Percentiles rank a stretch among this genome's conserved stretches.
Evolutionary conservation across 2,797 vertebrate genomes (phyloP).

Genomic region (Cygnus olor): DNA sequence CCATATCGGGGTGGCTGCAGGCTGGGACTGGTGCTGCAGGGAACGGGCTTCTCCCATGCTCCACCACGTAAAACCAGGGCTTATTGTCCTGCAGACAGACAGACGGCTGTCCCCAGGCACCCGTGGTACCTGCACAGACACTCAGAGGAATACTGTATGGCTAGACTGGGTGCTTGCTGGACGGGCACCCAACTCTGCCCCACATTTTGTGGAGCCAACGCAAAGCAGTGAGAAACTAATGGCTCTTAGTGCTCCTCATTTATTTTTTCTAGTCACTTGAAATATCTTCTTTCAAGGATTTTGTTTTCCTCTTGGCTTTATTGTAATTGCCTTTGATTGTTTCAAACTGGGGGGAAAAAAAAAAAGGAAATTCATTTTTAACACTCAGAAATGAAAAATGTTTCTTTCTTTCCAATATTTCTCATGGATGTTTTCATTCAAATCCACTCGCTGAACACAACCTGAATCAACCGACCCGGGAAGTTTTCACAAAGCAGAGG

Average conservation of each 20-base stretch:
- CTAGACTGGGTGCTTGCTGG: accelerated
- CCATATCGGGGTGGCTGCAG: accelerated
- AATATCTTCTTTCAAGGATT: neutral
- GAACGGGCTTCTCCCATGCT: accelerated
- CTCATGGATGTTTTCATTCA: neutral
- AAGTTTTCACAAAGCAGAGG: neutral
- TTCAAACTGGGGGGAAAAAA: neutral
- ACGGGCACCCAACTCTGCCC: neutral
- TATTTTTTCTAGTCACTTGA: neutral
- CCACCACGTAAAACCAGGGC: neutral
- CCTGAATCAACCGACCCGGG: neutral
- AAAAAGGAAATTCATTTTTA: neutral
- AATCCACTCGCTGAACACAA: neutral
- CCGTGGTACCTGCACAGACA: accelerated
- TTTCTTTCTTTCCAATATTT: neutral
- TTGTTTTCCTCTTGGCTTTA: neutral
- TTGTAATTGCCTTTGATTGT: neutral
- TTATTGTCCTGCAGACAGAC: neutral
- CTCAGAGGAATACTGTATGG: accelerated
- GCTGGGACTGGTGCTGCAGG: neutral
- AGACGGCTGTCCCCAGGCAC: accelerated
- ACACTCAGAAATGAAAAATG: neutral
- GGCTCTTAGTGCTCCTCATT: neutral
- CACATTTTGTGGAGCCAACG: neutral
- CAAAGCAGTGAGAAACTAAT: neutral